phyloP scores from a whole-genome alignment of 2,888 invertebrate species.

The Ectropis crepuscularia region DNA sequence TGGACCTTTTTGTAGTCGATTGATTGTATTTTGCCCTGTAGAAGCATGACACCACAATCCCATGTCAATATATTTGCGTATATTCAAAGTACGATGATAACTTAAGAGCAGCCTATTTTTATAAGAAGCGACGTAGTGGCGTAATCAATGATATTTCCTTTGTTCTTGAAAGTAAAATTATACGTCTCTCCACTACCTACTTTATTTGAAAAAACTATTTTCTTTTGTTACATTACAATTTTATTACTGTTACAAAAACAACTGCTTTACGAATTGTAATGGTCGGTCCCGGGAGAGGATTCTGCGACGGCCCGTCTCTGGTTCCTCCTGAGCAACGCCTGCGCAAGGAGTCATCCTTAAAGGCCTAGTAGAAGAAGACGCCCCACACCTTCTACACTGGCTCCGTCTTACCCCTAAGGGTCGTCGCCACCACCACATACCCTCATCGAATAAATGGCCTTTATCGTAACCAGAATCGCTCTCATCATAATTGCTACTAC shows the following conservation, averaged over 20 bases:
- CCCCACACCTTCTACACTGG: constrained; percentile 68
- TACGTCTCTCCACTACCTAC: neutral
- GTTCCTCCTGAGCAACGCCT: constrained; percentile 53
- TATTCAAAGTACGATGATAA: too few relatives aligned
- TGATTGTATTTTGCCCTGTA: too few relatives aligned
- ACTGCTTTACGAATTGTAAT: constrained; percentile 70
- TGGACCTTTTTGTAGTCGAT: too few relatives aligned
- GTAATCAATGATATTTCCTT: too few relatives aligned
- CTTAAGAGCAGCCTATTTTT: too few relatives aligned
- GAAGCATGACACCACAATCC: too few relatives aligned
- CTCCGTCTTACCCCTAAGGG: constrained; percentile 61
- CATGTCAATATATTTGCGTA: too few relatives aligned
- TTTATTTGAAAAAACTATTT: neutral
- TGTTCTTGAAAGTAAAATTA: too few relatives aligned
- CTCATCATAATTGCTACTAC: constrained; percentile 48
- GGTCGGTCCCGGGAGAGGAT: constrained; percentile 71
- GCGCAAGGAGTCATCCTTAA: constrained; percentile 67
- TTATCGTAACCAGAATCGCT: constrained; percentile 58
- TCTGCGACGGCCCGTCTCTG: constrained; percentile 50
- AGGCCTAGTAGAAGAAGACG: constrained; percentile 69
- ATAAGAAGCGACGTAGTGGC: too few relatives aligned
- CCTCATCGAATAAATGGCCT: constrained; percentile 50
- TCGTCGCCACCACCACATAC: constrained; percentile 64
- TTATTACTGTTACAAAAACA: constrained; percentile 53
- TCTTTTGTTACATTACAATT: neutral